Evolutionary conservation across 1,140 invertebrate genomes (phyloP), one percentile per base, ranked within the genome.

Genomic region (Sitobion miscanthi): DNA sequence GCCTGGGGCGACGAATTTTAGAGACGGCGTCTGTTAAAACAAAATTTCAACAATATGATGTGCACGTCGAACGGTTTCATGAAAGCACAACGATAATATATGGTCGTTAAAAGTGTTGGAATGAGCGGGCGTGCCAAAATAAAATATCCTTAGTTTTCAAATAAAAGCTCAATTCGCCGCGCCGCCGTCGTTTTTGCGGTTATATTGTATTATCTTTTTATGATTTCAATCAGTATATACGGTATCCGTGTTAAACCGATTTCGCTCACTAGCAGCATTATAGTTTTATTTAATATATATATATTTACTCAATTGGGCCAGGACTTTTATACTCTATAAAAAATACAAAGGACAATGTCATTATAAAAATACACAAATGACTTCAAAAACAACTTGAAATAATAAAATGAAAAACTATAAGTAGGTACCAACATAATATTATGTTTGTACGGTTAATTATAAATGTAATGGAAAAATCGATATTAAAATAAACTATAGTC

Each of bases 41-140:
- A 77, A 77, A 77, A n/a, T n/a, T n/a, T 77, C n/a, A 77, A 77
- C 62, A 77, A 77, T 77, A 77, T 77, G 62, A 77, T 77, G 30
- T 77, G 62, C 30, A 30, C n/a, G 30, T 77, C 30, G 30, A n/a
- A 77, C n/a, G 30, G 14, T 77, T 77, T 77, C n/a, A n/a, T 0
- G 62, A 77, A 35, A 77, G 14, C 30, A 77, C n/a, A 20, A 77
- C 30, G 14, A 77, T 77, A 77, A 77, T 77, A 77, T 77, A 35
- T 77, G 62, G 62, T 77, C 62, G 62, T 77, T 77, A 77, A 77
- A 77, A n/a, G 14, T 77, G n/a, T 30, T n/a, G n/a, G 62, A 30
- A n/a, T 5, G 62, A 35, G 30, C 5, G 14, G 62, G n/a, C 30
- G 30, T 77, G 30, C 62, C 62, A 77, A n/a, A n/a, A 77, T 77